Base-by-base conservation (phyloP, 2,888 invertebrate genomes). In the Nudaria mundana region DNA sequence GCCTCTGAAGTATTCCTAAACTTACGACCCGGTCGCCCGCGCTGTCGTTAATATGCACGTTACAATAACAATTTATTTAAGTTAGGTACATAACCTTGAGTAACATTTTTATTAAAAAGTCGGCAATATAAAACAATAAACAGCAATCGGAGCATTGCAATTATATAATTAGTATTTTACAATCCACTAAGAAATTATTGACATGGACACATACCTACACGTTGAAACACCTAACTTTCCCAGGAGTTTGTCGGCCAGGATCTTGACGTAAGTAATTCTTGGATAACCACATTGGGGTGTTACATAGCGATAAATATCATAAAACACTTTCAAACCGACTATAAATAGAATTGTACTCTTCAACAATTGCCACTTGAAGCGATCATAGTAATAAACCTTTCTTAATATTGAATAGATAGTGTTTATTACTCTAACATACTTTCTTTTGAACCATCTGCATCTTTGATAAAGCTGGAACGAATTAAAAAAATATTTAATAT, bases 251-350 rank as follows among this genome's bases (percentile, higher is more conserved):
- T 33, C 16, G 4, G 33, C 24, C 7, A 33, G 6, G 11, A 33
- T 14, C 5, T 33, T 11, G 5, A 33, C 16, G 15, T 11, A 24
- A 5, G 33, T 33, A 7, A 16, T 11, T 8, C 24, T 16, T 8
- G 15, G 15, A 33, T 5, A n/a, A 11, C 11, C 6, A 6, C 11
- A 15, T 11, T 24, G 5, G 3, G 25, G 24, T 8, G 5, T 20
- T 5, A 37, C 11, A 11, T 31, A 37, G 0, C 2, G 6, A 1
- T 59, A 49, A n/a, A 73, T 20, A 34, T 76, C 74, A 14, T 49
- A 39, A 35, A 71, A 66, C 5, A 75, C 50, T 48, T 74, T 75
- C 2, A 74, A 35, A 0, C 71, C 70, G 7, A 71, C 15, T 2
- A 47, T 25, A 18, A 74, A 71, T 33, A 64, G 65, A 2, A 56